Percentiles rank a stretch among this genome's conserved stretches.
Conservation (phyloP, 2,888 invertebrate species). For the Agapostemon virescens region DNA sequence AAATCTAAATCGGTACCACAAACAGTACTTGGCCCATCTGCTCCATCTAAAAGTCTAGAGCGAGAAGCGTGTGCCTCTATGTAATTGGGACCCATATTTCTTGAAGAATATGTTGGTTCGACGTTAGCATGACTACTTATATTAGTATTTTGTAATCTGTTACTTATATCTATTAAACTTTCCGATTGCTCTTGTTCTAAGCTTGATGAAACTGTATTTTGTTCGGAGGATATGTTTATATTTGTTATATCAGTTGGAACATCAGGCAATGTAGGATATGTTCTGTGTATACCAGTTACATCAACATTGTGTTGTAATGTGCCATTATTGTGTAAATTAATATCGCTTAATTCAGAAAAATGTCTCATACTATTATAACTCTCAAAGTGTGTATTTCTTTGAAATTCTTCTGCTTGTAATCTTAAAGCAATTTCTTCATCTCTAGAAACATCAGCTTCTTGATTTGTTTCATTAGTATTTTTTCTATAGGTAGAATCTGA, state of each 20-base stretch:
- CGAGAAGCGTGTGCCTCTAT: constrained; percentile 68
- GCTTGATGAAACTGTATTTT: constrained; percentile 27
- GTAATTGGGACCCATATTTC: constrained; percentile 42
- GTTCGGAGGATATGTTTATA: constrained; percentile 29
- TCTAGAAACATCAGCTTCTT: constrained; percentile 70
- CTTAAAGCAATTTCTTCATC: constrained; percentile 78
- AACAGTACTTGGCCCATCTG: constrained; percentile 77
- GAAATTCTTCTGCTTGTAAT: constrained; percentile 78
- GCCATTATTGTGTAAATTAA: constrained; percentile 44
- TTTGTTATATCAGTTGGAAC: constrained; percentile 32
- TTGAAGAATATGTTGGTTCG: constrained; percentile 40
- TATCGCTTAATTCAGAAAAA: constrained; percentile 51
- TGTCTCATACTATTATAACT: constrained; percentile 56
- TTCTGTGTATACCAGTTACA: constrained; percentile 41
- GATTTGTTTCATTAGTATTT: constrained; percentile 42
- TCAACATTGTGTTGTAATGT: constrained; percentile 41
- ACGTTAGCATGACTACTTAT: constrained; percentile 46
- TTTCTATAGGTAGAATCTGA: constrained; percentile 50
- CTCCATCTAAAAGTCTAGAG: constrained; percentile 77
- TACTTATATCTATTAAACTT: constrained; percentile 48
- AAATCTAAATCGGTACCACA: constrained; percentile 78
- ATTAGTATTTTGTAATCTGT: constrained; percentile 57
- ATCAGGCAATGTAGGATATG: constrained; percentile 29
- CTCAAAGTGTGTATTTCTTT: constrained; percentile 66
- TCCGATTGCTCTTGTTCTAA: constrained; percentile 51